Base-by-base conservation (phyloP, 2,113 vertebrate genomes). In the Dolichallabes microphthalmus region DNA sequence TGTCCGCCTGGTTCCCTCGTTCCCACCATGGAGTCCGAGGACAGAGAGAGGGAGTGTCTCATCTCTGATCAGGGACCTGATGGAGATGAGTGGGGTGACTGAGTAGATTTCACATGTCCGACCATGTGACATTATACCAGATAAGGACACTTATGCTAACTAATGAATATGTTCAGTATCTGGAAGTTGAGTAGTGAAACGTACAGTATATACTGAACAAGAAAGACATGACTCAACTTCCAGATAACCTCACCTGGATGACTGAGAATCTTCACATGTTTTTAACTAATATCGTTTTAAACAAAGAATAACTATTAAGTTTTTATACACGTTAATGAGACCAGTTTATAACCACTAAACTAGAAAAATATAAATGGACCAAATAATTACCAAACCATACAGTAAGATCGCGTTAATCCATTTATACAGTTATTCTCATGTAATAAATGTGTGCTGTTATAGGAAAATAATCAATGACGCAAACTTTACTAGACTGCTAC, bases 11-110 rank as follows among this genome's bases (percentile, higher is more conserved):
- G 81, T 35, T 32, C 83, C 9, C 1, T 35, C 3, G 22, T 76
- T 5, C 19, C 25, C 3, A 10, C 22, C n/a, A 71, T 39, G 25
- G 83, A 85, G 60, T 1, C 14, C n/a, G 88, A 80, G 25, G 81
- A 85, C 12, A 32, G 25, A 12, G 87, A 89, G 20, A 75, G 73
- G 0, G 83, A 88, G 81, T 63, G 87, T 58, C 60, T 87, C 60
- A 71, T 84, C 3, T 8, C 71, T 19, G 75, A 60, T 11, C 55
- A 10, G 19, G 30, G 50, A 69, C 32, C 22, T 6, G 80, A 84
- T 13, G 52, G 17, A 32, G 86, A 83, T 50, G 80, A 84, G 69
- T 74, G 35, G 32, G 55, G 20, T 1, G 74, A 73, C 60, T 74
- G 69, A 66, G 5, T 73, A 55, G n/a, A 50, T 68, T 84, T 87